Base-by-base conservation (phyloP, 2,797 vertebrate species). In the Acanthurus leucopareius region DNA sequence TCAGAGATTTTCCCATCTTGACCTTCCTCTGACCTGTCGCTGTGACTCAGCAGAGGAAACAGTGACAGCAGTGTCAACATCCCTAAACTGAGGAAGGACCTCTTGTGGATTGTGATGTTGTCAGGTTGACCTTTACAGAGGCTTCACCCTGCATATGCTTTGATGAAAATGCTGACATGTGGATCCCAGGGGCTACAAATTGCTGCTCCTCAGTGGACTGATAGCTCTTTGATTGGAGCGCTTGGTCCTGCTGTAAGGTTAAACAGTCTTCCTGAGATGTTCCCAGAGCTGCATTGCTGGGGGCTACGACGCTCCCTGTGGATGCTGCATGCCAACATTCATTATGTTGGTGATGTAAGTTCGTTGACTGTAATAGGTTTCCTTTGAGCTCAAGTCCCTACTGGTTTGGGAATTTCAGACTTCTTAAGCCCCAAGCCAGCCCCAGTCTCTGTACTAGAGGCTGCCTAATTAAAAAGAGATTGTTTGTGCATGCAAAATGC, bases 81-180 rank as follows among this genome's bases (percentile, higher is more conserved):
- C 47, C 45, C 22, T 35, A 16, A 75, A 13, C 53, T 67, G 35
- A 72, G 62, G 25, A 48, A 15, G 9, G 52, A 59, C 17, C 53
- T 47, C 67, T 66, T 15, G 51, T 11, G 62, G 45, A 49, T 25
- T 67, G 20, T 58, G 28, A 80, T 58, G 51, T 74, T 74, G 56
- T 59, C 17, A 2, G 45, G 76, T 80, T 84, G 83, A 90, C 84
- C 84, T 89, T 90, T 86, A 66, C 72, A 68, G 57, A 47, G 14
- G 67, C 45, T 68, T 69, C 25, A 15, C 14, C 52, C n/a, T n/a
- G n/a, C 69, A 28, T 68, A 74, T 49, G 73, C 77, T 77, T 79
- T 86, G 75, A 78, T 87, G 64, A 82, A 53, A 85, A 77, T 71
- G 73, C 70, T 88, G 86, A 86, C 78, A 85, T 84, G 57, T 73